Conservation (phyloP, 2,888 invertebrate species). For the Stenodema calcarata region DNA sequence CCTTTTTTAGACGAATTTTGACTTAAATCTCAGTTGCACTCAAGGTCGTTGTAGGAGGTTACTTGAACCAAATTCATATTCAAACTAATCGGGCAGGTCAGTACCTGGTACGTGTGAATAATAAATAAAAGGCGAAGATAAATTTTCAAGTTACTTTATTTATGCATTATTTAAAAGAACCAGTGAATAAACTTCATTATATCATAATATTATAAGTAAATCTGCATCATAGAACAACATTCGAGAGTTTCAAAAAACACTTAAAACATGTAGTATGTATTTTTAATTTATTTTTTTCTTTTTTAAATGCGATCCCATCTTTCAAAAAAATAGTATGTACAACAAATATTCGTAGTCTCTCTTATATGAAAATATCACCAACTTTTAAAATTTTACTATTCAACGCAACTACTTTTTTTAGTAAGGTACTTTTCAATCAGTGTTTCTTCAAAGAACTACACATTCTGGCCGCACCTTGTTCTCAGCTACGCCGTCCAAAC, state of each 20-base stretch:
- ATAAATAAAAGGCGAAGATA: background rate
- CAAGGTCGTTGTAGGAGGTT: too few species aligned
- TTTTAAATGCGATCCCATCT: conserved; percentile 54
- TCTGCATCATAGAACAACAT: conserved; percentile 54
- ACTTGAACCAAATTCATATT: too few species aligned
- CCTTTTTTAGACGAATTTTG: background rate
- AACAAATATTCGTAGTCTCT: conserved; percentile 50
- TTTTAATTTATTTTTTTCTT: conserved; percentile 30
- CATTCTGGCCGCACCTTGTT: background rate
- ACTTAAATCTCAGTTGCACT: too few species aligned
- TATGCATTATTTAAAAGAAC: conserved; percentile 56
- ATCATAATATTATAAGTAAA: conserved; percentile 55
- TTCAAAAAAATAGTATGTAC: conserved; percentile 56
- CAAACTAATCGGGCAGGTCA: too few species aligned
- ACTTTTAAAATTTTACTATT: conserved; percentile 51
- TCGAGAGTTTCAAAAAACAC: conserved; percentile 50
- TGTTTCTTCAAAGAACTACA: background rate
- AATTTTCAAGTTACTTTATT: conserved; percentile 55
- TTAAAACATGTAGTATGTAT: conserved; percentile 37
- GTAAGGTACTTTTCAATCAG: conserved; percentile 54
- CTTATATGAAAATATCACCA: conserved; percentile 55
- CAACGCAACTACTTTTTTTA: conserved; percentile 51
- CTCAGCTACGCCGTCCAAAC: background rate
- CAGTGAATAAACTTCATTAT: conserved; percentile 54
- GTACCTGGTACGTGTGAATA: background rate